Percentiles rank a stretch among this genome's conserved stretches.
phyloP scores from a whole-genome alignment of 2,113 vertebrate species.

The Rattus norvegicus region GRCr8 NC_086025.1:56575501-56576000 shows the following conservation, averaged over 20 bases:
- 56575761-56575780: background rate
- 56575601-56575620: background rate
- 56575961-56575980: background rate
- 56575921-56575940: background rate
- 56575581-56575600: conserved; percentile 23
- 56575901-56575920: conserved; percentile 31
- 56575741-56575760: background rate
- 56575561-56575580: conserved; percentile 33
- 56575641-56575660: conserved; percentile 38
- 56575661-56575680: background rate
- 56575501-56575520: background rate
- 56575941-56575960: conserved; percentile 31
- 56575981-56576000: background rate
- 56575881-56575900: background rate
- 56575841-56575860: background rate
- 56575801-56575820: conserved; percentile 4
- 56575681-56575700: background rate
- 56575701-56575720: background rate
- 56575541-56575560: background rate
- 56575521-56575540: background rate
- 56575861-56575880: background rate
- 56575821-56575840: background rate
- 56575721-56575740: background rate
- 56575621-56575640: conserved; percentile 15
- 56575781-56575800: background rate